Conservation (phyloP, 2,113 vertebrate genomes). For the Engraulis encrasicolus region DNA sequence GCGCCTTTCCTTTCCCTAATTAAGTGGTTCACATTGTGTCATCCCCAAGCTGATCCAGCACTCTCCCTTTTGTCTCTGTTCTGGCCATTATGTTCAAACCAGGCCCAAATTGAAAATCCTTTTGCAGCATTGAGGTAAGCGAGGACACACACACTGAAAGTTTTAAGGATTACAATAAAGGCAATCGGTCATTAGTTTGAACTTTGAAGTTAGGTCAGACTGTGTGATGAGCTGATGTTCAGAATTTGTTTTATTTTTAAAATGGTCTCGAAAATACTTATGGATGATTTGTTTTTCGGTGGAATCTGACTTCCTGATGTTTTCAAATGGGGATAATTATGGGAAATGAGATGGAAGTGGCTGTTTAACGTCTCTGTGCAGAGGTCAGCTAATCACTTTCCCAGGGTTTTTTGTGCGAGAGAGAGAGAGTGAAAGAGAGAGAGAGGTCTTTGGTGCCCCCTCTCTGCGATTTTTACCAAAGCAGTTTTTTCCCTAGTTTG, state of each 20-base stretch:
- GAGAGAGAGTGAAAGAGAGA: too few species aligned
- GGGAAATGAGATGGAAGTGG: constrained; percentile 22
- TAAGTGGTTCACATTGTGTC: constrained; percentile 9
- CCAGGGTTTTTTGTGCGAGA: constrained; percentile 1
- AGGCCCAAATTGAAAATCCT: constrained; percentile 20
- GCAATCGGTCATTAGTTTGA: constrained; percentile 15
- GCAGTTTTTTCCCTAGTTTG: not conserved
- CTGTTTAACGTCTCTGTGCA: constrained; percentile 7
- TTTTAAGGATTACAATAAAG: constrained; percentile 9
- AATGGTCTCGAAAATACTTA: not conserved
- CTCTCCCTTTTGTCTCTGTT: constrained; percentile 2
- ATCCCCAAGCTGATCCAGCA: not conserved
- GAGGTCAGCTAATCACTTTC: constrained; percentile 18
- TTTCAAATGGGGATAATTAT: constrained; percentile 13
- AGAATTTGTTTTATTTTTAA: not conserved
- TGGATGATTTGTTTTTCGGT: not conserved
- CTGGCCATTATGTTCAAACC: constrained; percentile 11
- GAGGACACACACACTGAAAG: not conserved
- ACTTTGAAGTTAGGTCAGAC: not conserved
- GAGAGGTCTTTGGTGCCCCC: constrained; percentile 61
- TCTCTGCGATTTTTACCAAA: constrained; percentile 38
- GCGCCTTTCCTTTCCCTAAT: constrained; percentile 3
- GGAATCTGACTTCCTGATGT: not conserved
- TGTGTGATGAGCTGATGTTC: not conserved
- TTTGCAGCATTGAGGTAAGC: not conserved